phyloP scores from a whole-genome alignment of 2,888 invertebrate genomes.

The Dorcus parallelipipedus region DNA sequence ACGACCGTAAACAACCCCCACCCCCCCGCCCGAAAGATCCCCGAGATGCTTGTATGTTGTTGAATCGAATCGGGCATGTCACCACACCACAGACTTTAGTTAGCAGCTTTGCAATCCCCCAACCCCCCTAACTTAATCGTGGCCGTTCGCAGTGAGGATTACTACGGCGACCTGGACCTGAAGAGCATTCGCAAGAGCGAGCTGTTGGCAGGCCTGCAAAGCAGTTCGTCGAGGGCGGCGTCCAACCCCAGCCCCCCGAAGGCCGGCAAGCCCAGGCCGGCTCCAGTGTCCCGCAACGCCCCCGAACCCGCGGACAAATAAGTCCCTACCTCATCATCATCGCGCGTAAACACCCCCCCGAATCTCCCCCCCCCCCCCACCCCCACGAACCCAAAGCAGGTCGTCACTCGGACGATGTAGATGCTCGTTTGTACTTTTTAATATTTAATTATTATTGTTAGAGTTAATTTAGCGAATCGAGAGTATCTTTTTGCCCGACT shows the following conservation, averaged over 20 bases:
- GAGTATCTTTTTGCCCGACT: conserved; percentile 30
- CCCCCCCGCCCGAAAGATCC: not conserved
- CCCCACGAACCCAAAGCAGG: conserved; percentile 17
- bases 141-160: conserved; percentile 82
- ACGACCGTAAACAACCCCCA: not conserved
- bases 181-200: conserved; percentile 94
- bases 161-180: conserved; percentile 92
- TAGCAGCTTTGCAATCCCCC: not conserved
- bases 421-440: conserved; percentile 13
- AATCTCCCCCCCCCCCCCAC: conserved; percentile 1
- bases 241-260: conserved; percentile 53
- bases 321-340: conserved; percentile 21
- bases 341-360: conserved; percentile 13
- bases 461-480: conserved; percentile 30
- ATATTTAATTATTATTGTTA: conserved; percentile 16
- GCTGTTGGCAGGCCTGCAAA: conserved; percentile 75
- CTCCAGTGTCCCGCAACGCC: conserved; percentile 44
- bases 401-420: conserved; percentile 29
- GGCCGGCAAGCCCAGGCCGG: conserved; percentile 48
- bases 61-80: not conserved
- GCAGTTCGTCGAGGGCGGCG: conserved; percentile 55
- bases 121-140: conserved; percentile 4
- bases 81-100: not conserved
- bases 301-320: conserved; percentile 43
- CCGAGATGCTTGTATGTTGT: not conserved